Conservation (phyloP, 2,797 vertebrate species). For the Echeneis naucrates region DNA sequence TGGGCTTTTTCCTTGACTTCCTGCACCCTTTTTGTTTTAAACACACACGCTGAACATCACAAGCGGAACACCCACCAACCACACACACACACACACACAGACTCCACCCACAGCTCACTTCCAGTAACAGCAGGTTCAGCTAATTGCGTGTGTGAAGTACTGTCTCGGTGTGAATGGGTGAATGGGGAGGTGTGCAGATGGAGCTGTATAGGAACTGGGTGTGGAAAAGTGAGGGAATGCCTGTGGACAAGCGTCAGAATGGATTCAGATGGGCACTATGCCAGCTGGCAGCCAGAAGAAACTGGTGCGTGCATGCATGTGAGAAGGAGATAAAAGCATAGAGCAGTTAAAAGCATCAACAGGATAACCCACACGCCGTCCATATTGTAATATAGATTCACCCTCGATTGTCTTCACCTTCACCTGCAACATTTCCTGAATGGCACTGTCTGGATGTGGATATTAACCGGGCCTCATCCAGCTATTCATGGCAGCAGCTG, state of each 20-base stretch:
- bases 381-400: slow-evolving; percentile 18
- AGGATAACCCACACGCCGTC: neutral
- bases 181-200: slow-evolving; percentile 51
- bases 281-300: slow-evolving; percentile 58
- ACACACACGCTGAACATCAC: neutral
- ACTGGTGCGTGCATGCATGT: slow-evolving; percentile 16
- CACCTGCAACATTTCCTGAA: slow-evolving; percentile 54
- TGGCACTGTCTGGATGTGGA: slow-evolving; percentile 46
- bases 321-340: slow-evolving; percentile 27
- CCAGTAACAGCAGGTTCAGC: slow-evolving; percentile 32
- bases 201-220: slow-evolving; percentile 47
- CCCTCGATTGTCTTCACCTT: slow-evolving; percentile 55
- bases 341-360: slow-evolving; percentile 13
- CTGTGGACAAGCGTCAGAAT: slow-evolving; percentile 40
- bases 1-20: neutral
- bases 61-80: neutral
- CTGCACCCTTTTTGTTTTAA: neutral
- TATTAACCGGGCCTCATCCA: slow-evolving; percentile 53
- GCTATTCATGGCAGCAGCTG: slow-evolving; percentile 78
- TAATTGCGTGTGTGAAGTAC: slow-evolving; percentile 19
- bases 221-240: slow-evolving; percentile 43
- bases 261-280: slow-evolving; percentile 51
- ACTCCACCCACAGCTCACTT: slow-evolving; percentile 33
- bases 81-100: neutral
- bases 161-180: slow-evolving; percentile 51